Evolutionary conservation across 2,113 vertebrate species (phyloP).

Genomic region (Etheostoma cragini): DNA sequence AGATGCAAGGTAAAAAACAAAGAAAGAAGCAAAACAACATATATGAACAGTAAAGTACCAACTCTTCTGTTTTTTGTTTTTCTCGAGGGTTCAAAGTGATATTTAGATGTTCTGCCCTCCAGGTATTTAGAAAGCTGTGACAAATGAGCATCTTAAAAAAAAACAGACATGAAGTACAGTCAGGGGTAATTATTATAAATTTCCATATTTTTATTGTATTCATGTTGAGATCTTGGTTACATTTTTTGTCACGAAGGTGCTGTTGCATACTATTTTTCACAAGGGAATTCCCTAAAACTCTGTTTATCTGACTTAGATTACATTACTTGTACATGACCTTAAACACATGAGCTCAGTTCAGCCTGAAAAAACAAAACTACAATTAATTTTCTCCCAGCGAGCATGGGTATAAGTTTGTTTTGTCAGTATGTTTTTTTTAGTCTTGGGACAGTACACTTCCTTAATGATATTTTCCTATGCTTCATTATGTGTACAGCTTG

Average conservation of each 20-base stretch:
- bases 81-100: neutral
- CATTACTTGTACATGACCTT: neutral
- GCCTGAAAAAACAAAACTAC: slow-evolving; percentile 27
- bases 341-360: slow-evolving; percentile 6
- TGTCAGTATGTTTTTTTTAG: slow-evolving; percentile 5
- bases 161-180: neutral
- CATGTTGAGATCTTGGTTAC: neutral
- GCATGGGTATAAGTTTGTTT: neutral
- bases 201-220: neutral
- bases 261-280: neutral
- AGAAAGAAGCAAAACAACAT: neutral
- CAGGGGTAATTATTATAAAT: neutral
- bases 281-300: neutral
- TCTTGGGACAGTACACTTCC: slow-evolving; percentile 3
- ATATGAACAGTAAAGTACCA: neutral
- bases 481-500: slow-evolving; percentile 22
- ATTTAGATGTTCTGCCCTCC: neutral
- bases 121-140: neutral
- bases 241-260: rapidly evolving
- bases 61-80: neutral
- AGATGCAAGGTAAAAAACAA: neutral
- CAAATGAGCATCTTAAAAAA: neutral
- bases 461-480: neutral
- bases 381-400: slow-evolving; percentile 18
- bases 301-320: slow-evolving; percentile 2